A percentile compares a stretch with the other conserved stretches of the same genome.
Evolutionary conservation across 2,113 vertebrate species (phyloP).

Genomic region (Albula goreensis): DNA sequence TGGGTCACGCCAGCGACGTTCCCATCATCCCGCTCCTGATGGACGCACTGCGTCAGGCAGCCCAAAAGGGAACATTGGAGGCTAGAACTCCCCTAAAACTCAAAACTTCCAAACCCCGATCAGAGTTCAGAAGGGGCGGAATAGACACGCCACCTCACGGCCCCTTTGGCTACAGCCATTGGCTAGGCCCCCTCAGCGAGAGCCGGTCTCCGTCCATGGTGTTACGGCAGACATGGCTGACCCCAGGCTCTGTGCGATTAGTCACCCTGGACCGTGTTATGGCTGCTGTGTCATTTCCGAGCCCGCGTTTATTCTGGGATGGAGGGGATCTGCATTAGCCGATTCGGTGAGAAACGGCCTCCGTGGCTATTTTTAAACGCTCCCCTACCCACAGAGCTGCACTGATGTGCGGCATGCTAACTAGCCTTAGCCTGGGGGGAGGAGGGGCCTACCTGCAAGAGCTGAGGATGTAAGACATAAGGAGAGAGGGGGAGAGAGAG

Average conservation of each 20-base stretch:
- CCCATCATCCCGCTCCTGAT: neutral
- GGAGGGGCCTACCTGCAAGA: constrained; percentile 40
- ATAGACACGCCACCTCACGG: neutral
- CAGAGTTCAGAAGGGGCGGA: no score
- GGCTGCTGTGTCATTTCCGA: neutral
- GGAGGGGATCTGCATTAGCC: neutral
- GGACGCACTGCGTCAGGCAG: neutral
- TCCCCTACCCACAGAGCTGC: neutral
- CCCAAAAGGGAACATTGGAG: neutral
- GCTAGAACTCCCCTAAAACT: neutral
- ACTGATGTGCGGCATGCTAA: neutral
- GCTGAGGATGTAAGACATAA: constrained; percentile 9
- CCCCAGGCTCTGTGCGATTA: neutral
- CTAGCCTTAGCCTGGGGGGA: constrained; percentile 1
- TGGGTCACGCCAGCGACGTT: neutral
- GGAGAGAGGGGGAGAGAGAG: constrained; percentile 39
- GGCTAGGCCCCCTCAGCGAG: neutral
- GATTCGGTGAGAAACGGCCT: neutral
- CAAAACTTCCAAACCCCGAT: no score
- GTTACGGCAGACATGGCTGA: neutral
- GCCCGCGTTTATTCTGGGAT: neutral
- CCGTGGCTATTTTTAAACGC: neutral
- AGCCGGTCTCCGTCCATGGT: neutral
- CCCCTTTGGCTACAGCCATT: neutral
- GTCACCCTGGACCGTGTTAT: neutral